Evolutionary conservation across 2,888 invertebrate genomes (phyloP).

Genomic region (Spilosoma lubricipeda): DNA sequence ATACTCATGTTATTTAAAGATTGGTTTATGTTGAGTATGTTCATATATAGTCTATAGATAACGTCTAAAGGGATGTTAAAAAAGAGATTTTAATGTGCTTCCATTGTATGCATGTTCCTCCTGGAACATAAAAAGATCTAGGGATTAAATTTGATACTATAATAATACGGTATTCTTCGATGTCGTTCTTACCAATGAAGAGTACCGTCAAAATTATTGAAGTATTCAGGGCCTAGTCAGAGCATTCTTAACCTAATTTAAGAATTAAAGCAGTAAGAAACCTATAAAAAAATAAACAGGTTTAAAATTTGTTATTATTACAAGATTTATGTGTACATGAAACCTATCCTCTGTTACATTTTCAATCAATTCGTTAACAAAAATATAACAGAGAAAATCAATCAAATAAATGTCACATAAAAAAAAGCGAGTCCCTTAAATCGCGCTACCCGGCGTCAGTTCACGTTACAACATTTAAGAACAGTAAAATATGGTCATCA

Average conservation of each 20-base stretch:
- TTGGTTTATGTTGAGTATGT: not conserved
- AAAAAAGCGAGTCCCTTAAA: not conserved
- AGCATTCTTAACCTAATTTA: not conserved
- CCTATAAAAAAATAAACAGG: not conserved
- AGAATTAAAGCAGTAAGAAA: too few relatives aligned
- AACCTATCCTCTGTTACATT: not conserved
- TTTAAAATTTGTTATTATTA: not conserved
- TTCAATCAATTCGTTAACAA: not conserved
- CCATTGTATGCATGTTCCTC: too few relatives aligned
- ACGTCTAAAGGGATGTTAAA: too few relatives aligned
- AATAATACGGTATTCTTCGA: too few relatives aligned
- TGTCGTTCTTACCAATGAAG: too few relatives aligned
- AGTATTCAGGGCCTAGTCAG: not conserved
- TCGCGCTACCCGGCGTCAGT: not conserved
- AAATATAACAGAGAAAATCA: not conserved
- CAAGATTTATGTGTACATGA: not conserved
- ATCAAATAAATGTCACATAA: not conserved
- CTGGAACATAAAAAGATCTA: too few relatives aligned
- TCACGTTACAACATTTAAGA: not conserved
- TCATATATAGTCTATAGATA: not conserved
- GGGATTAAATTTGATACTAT: too few relatives aligned
- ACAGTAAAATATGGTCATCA: conserved; percentile 41
- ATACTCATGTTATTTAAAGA: not conserved
- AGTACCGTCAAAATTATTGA: not conserved
- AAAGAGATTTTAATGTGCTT: too few relatives aligned